These are phyloP conservation scores for Carapus acus DNA, from an alignment of 2,797 vertebrate genomes.

Conservation along the genomic window DNA sequence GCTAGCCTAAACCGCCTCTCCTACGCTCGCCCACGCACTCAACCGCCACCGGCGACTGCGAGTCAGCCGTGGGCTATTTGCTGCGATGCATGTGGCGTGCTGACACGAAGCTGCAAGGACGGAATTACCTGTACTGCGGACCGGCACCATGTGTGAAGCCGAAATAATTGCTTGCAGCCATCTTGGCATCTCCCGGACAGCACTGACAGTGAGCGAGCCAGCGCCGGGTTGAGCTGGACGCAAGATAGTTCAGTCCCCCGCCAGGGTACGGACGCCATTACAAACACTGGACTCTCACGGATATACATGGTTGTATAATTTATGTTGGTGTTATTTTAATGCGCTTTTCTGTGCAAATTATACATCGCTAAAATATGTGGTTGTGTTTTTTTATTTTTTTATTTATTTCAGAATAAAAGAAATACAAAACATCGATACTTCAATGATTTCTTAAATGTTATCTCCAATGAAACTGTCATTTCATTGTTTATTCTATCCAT, in stretches of 20 bases:
- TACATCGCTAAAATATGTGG: too few species aligned
- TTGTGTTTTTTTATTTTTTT: too few species aligned
- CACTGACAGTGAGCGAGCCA: slow-evolving; percentile 24
- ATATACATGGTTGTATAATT: too few species aligned
- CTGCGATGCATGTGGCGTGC: not conserved
- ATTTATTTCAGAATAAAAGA: too few species aligned
- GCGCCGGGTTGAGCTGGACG: not conserved
- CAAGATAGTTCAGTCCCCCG: not conserved
- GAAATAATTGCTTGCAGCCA: slow-evolving; percentile 79
- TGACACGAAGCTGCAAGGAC: slow-evolving; percentile 28
- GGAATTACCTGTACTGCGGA: slow-evolving; percentile 77
- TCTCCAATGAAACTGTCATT: too few species aligned
- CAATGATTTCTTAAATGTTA: too few species aligned
- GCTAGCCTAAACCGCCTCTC: slow-evolving; percentile 30
- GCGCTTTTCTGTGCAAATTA: too few species aligned
- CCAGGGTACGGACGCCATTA: not conserved
- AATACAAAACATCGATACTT: too few species aligned
- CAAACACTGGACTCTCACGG: slow-evolving; percentile 24
- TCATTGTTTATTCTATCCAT: too few species aligned
- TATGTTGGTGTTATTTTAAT: too few species aligned
- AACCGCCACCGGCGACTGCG: not conserved
- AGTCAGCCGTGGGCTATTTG: not conserved
- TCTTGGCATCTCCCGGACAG: slow-evolving; percentile 71
- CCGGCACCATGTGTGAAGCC: slow-evolving; percentile 72
- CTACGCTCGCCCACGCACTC: slow-evolving; percentile 7